Base-by-base conservation (phyloP, 2,797 vertebrate genomes). In the Serranus cabrilla region DNA sequence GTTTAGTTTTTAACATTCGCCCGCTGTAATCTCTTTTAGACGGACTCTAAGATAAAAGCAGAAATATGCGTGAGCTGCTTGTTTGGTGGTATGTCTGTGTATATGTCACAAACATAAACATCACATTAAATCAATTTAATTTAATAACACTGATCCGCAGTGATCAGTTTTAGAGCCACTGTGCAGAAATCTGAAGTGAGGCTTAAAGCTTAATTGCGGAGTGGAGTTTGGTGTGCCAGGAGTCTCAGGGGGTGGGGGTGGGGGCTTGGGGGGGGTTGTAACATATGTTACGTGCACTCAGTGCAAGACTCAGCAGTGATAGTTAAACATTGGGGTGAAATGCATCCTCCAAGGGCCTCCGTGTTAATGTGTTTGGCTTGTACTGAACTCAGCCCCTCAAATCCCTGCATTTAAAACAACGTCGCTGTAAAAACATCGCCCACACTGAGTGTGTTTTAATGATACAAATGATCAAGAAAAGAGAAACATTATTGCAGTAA, bases 301-400 rank as follows among this genome's bases (percentile, higher is more conserved):
- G 85, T 84, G 82, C 80, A 89, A 67, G 78, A 75, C 83, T 91
- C 85, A 71, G 81, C 83, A 86, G 83, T 81, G 82, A 89, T 88
- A 82, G 85, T 91, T 90, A 89, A 92, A 88, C 91, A 88, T 72
- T 80, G 84, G 88, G 89, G 78, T 91, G 84, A 91, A 86, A 88
- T 85, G 83, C 80, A 84, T 87, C 87, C 87, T 90, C 78, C 69
- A 77, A 89, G 88, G 89, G 87, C 86, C 84, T 82, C 80, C n/a
- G 83, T 87, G 91, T 85, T 93, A 92, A 93, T 92, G 81, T 88
- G 83, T 90, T 89, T 85, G 90, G 86, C 90, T 91, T 86, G 78
- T 85, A 74, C 91, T 91, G 91, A 83, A 91, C 84, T 85, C 91
- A 74, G 60, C 89, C 87, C 82, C 87, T 89, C 89, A 76, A 80